Evolutionary conservation across 2,113 vertebrate genomes (phyloP).

Genomic region (Ranitomeya imitator): DNA sequence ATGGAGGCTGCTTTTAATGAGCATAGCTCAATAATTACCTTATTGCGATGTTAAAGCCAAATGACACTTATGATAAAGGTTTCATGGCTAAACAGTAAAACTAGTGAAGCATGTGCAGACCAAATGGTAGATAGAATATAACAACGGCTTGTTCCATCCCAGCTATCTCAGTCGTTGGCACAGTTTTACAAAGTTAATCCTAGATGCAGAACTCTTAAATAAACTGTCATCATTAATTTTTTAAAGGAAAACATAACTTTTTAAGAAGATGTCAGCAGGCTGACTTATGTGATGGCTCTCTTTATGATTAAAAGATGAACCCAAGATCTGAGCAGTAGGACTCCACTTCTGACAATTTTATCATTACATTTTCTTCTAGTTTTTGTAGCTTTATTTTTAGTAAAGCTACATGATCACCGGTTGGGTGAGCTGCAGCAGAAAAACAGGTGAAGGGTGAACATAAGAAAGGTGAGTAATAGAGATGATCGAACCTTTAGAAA

Average conservation of each 20-base stretch:
- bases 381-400: background rate
- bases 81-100: slow-evolving; percentile 68
- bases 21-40: slow-evolving; percentile 66
- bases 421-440: too few relatives aligned
- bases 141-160: slow-evolving; percentile 61
- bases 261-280: background rate
- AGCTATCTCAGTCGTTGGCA: slow-evolving; percentile 60
- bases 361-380: background rate
- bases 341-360: background rate
- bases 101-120: slow-evolving; percentile 60
- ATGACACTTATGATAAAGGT: slow-evolving; percentile 67
- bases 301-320: slow-evolving; percentile 3
- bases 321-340: background rate
- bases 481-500: too few relatives aligned
- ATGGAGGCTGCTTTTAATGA: slow-evolving; percentile 70
- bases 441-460: too few relatives aligned
- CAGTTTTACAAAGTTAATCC: slow-evolving; percentile 55
- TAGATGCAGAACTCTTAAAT: background rate
- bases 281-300: background rate
- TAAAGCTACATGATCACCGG: background rate
- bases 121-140: slow-evolving; percentile 62
- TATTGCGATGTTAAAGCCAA: slow-evolving; percentile 68
- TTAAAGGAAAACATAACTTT: slow-evolving; percentile 30
- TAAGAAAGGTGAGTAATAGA: too few relatives aligned
- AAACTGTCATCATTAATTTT: background rate